Conservation (phyloP, 1,140 invertebrate genomes). For the Trichonephila clavata region DNA sequence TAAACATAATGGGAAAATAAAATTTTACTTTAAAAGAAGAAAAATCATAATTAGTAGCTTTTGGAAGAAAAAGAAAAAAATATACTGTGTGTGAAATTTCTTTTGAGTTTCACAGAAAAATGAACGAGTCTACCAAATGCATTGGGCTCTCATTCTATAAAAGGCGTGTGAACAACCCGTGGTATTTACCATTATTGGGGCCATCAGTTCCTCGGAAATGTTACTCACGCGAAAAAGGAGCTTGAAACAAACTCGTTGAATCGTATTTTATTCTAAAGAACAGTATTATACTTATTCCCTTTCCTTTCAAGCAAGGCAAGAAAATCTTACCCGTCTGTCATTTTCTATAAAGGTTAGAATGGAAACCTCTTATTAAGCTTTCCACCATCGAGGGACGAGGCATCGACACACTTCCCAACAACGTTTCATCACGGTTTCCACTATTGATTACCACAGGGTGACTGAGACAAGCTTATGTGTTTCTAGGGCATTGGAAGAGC, state of each 20-base stretch:
- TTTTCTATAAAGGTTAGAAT: slow-evolving; percentile 1
- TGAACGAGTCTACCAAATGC: neutral
- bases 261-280: slow-evolving; percentile 45
- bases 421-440: slow-evolving; percentile 17
- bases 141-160: neutral
- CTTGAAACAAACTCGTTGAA: neutral
- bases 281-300: neutral
- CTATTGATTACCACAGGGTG: slow-evolving; percentile 48
- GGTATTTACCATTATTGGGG: slow-evolving; percentile 15
- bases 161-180: neutral
- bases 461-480: slow-evolving; percentile 48
- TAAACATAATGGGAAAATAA: no score
- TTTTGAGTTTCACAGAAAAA: neutral
- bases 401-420: neutral
- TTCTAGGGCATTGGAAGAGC: slow-evolving; percentile 33
- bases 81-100: no score
- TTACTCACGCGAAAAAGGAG: neutral
- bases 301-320: slow-evolving; percentile 4
- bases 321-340: slow-evolving; percentile 33
- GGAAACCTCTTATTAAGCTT: slow-evolving; percentile 37
- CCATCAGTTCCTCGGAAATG: slow-evolving; percentile 14
- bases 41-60: no score
- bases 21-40: no score
- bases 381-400: neutral
- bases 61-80: no score